These are phyloP conservation scores for Meriones unguiculatus DNA, from an alignment of 2,113 vertebrate species.

Conservation along the genomic window DNA sequence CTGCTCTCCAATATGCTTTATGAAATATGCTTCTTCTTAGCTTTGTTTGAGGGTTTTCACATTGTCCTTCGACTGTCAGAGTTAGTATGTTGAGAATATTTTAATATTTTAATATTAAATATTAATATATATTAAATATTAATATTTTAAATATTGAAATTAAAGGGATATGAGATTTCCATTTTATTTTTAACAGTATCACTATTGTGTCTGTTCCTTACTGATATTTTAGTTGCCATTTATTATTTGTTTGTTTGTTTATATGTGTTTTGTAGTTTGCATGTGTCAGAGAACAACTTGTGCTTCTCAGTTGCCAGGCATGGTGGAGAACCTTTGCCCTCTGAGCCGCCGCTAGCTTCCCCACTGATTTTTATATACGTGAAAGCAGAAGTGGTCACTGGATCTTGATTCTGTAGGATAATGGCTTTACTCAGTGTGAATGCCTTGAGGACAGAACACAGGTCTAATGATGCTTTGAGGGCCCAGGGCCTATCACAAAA, in stretches of 20 bases:
- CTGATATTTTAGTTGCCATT: background rate
- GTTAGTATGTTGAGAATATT: background rate
- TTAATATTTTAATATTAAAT: too few relatives aligned
- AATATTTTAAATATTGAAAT: slow-evolving; percentile 40
- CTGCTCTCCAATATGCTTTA: background rate
- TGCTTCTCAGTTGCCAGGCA: background rate
- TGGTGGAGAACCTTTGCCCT: background rate
- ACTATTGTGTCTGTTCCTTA: background rate
- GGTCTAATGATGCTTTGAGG: background rate
- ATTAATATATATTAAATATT: too few relatives aligned
- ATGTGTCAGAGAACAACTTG: background rate
- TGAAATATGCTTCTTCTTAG: background rate
- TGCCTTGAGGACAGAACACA: background rate
- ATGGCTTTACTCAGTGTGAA: background rate
- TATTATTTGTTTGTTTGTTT: background rate
- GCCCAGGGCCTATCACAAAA: background rate
- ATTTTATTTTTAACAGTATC: background rate
- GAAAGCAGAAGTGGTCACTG: background rate
- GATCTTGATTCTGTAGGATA: background rate
- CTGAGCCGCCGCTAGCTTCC: background rate
- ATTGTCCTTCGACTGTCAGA: background rate
- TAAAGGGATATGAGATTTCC: background rate
- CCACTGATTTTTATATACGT: background rate
- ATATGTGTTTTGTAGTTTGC: too few relatives aligned
- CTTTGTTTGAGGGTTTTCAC: background rate